Base-by-base conservation (phyloP, 1,140 invertebrate species). In the Drosophila obscura region DNA sequence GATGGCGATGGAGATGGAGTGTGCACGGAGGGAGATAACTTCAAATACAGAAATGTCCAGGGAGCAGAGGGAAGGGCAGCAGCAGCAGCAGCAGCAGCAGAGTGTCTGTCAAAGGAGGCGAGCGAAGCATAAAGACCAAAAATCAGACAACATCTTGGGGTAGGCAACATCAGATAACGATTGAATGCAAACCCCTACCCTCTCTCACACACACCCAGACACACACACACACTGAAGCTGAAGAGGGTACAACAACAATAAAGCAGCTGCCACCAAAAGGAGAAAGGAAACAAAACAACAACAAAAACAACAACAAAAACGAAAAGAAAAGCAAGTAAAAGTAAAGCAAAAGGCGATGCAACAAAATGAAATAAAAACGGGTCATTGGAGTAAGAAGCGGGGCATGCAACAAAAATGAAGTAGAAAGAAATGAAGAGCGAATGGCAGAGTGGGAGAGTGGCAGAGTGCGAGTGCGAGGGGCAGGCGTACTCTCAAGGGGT, bases 61-160 rank as follows among this genome's bases (percentile, higher is more conserved):
- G 31, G 31, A 9, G 31, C 64, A 60, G 28, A 13, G 13, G 15
- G 13, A 11, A 26, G 9, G 7, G 31, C 2, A 9, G 31, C 16
- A 16, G 9, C 31, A 35, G 31, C 31, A 31, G 31, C 8, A 31
- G 8, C 16, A n/a, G 35, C 16, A 46, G 64, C 39, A 44, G 9
- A 35, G 31, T 16, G 55, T 13, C 55, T 48, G 73, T 79, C 67
- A 83, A 76, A 83, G 52, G 31, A 35, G 31, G 57, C 67, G 19
- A 22, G 63, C 63, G 46, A 48, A 78, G 76, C 67, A 84, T 85
- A 81, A 77, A 87, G 76, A 79, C 78, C 78, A n/a, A 87, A 81
- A 88, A 88, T 87, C 82, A 87, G 74, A 76, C 83, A 85, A 85
- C 82, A 88, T 85, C 78, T 87, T 79, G 56, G 83, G 56, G 68